Evolutionary conservation across 2,888 invertebrate genomes (phyloP), one percentile per base, ranked within the genome.

Genomic region (Drepanosiphum platanoidis): DNA sequence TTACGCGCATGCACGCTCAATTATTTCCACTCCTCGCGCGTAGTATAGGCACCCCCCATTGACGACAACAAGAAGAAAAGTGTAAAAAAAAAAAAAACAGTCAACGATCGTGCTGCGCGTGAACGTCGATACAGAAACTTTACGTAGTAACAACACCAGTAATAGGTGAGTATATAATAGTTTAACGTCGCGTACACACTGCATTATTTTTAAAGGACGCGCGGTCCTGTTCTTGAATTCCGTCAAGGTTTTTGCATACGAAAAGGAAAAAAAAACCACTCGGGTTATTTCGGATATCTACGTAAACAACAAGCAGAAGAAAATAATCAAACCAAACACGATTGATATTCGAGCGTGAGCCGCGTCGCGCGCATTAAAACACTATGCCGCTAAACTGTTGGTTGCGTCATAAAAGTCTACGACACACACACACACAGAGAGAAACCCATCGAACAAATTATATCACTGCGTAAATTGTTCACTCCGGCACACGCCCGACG

Each of bases 401-500:
- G 68, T 68, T 68, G n/a, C n/a, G 36, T 68, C 34, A 34, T 68
- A 34, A 36, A 68, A 22, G 22, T 68, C 18, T 22, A 61, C 13
- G 7, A 7, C 4, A 58, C 9, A 32, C 30, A 27, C 39, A n/a
- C n/a, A n/a, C n/a, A n/a, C 3, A 46, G 36, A 77, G 61, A 46
- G 18, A 66, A 61, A 42, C 66, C 32, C 66, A n/a, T 79, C 32
- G 32, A 66, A 79, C 78, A 79, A 79, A 79, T 79, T 79, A 79
- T 66, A 32, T 46, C 78, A 32, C 52, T 34, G 18, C 34, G 52
- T 80, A 80, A 80, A 80, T 70, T 30, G 39, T 78, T 80, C n/a
- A 52, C 30, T 66, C 64, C n/a, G 70, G 70, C 52, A n/a, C 68
- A 78, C 64, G 52, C 52, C 80, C 80, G 70, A 13, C 42, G 80